Conservation (phyloP, 2,888 invertebrate species). For the Polydrusus tereticollis region DNA sequence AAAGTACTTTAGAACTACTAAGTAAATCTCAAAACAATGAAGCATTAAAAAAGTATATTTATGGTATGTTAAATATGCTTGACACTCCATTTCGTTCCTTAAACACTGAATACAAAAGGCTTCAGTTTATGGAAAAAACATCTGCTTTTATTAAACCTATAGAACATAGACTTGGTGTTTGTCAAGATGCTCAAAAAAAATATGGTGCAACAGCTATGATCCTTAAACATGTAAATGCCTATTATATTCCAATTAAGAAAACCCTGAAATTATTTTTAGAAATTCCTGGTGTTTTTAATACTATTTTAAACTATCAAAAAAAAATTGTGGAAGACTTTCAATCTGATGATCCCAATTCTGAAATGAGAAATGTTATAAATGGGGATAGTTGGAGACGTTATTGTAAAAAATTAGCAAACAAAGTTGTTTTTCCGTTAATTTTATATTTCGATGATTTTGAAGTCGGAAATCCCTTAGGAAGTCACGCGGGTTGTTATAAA, state of each 20-base stretch:
- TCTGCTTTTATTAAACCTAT: slow-evolving; percentile 14
- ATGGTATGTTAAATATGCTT: slow-evolving; percentile 8
- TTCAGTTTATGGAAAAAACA: slow-evolving; percentile 28
- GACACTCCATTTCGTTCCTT: slow-evolving; percentile 17
- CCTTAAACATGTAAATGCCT: slow-evolving; percentile 25
- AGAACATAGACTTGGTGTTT: slow-evolving; percentile 10
- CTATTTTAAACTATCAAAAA: slow-evolving; percentile 27
- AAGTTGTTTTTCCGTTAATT: slow-evolving; percentile 34
- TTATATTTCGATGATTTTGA: slow-evolving; percentile 56
- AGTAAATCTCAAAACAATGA: neutral
- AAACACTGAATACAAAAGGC: slow-evolving; percentile 34
- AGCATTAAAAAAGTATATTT: neutral
- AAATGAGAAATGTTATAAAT: slow-evolving; percentile 28
- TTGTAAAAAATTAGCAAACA: slow-evolving; percentile 6
- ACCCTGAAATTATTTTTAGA: slow-evolving; percentile 33
- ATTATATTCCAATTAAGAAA: slow-evolving; percentile 22
- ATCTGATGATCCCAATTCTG: neutral
- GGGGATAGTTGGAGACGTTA: slow-evolving; percentile 16
- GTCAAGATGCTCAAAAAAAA: slow-evolving; percentile 18
- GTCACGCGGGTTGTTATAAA: slow-evolving; percentile 54
- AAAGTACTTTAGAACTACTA: slow-evolving; percentile 1
- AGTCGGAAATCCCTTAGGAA: slow-evolving; percentile 55
- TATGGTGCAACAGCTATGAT: neutral
- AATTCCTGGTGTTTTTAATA: slow-evolving; percentile 23
- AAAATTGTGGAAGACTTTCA: neutral